Conservation (phyloP, 2,888 invertebrate species). For the Lagria hirta region DNA sequence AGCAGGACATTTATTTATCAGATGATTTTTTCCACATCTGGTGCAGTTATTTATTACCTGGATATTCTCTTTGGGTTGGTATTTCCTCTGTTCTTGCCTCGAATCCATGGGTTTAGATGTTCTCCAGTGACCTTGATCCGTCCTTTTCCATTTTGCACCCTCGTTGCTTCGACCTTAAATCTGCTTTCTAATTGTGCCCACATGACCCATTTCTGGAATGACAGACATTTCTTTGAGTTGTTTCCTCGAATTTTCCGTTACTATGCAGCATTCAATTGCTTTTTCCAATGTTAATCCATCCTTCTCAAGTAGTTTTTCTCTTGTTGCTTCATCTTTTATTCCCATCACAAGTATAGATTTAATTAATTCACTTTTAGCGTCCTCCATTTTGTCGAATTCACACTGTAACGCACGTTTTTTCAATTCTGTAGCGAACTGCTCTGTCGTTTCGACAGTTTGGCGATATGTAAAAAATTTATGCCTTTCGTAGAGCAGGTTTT, state of each 20-base stretch:
- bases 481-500: constrained; percentile 10
- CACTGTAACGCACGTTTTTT: constrained; percentile 17
- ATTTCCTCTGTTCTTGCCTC: no score
- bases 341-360: constrained; percentile 18
- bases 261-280: constrained; percentile 9
- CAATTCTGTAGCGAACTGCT: constrained; percentile 17
- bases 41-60: no score
- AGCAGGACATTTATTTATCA: constrained; percentile 13
- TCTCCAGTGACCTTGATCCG: not conserved
- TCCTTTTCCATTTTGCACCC: no score
- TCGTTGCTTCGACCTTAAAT: no score
- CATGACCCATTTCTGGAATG: no score
- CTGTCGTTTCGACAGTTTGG: constrained; percentile 9
- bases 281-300: constrained; percentile 7
- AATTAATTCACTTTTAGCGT: constrained; percentile 15
- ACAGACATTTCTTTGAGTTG: constrained; percentile 12
- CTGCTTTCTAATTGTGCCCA: no score
- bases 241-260: constrained; percentile 11
- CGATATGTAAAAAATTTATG: constrained; percentile 13
- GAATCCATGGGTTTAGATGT: not conserved
- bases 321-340: constrained; percentile 10
- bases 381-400: constrained; percentile 12
- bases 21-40: constrained; percentile 5
- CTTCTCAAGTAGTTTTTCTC: constrained; percentile 19
- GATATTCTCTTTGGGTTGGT: no score